A percentile compares a stretch with the other conserved stretches of the same genome.
These are phyloP conservation scores for Bugula neritina DNA, from an alignment of 2,888 invertebrate genomes.

Conservation along the genomic window DNA sequence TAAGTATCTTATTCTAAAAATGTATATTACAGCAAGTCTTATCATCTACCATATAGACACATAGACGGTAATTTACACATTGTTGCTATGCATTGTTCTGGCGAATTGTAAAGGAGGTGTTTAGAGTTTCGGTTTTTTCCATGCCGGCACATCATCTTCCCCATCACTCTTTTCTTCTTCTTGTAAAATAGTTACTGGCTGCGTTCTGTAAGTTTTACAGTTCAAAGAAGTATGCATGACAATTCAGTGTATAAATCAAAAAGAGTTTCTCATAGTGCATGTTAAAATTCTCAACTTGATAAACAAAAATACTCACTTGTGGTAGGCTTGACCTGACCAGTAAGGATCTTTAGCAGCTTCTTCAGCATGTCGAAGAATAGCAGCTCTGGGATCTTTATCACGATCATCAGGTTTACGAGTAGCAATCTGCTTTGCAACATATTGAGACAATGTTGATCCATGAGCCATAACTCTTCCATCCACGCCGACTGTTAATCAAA, in stretches of 20 bases:
- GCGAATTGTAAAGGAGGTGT: no score
- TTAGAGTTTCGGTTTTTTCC: slow-evolving; percentile 60
- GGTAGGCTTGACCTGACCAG: slow-evolving; percentile 61
- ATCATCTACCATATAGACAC: no score
- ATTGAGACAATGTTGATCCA: slow-evolving; percentile 90
- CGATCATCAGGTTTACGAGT: slow-evolving; percentile 65
- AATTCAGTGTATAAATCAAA: no score
- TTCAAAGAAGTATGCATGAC: no score
- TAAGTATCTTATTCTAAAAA: no score
- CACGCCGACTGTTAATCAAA: slow-evolving; percentile 47
- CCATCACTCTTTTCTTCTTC: slow-evolving; percentile 41
- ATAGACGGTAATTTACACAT: no score
- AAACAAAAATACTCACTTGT: slow-evolving; percentile 43
- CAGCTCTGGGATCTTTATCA: slow-evolving; percentile 78
- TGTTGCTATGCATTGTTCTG: no score
- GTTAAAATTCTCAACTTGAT: no score
- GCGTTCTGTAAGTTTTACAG: slow-evolving; percentile 65
- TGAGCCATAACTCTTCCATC: slow-evolving; percentile 91
- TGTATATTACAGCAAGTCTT: no score
- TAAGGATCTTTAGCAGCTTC: slow-evolving; percentile 93
- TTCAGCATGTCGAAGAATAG: slow-evolving; percentile 86
- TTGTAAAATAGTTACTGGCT: slow-evolving; percentile 72
- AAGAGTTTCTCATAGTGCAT: no score
- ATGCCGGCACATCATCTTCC: slow-evolving; percentile 44
- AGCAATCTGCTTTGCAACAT: slow-evolving; percentile 89